Evolutionary conservation across 2,113 vertebrate species (phyloP), one percentile per base, ranked within the genome.

Genomic region (Takifugu bimaculatus): DNA sequence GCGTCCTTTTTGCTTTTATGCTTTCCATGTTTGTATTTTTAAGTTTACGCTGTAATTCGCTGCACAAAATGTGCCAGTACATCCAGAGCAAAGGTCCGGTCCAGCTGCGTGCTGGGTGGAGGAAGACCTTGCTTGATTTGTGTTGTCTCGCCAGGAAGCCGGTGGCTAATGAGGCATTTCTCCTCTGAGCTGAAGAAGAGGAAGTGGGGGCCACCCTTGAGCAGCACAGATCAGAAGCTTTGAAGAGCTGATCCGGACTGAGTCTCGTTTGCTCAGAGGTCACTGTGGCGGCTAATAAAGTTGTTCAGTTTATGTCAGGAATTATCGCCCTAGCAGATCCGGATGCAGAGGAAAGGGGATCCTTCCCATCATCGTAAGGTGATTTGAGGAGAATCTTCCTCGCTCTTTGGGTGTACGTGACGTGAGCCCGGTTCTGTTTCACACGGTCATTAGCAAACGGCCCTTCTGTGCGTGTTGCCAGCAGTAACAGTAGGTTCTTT

Each of bases 371-470:
- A 29, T 64, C 26, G 50, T 49, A n/a, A 26, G 63, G 53, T 39
- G 57, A 56, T 50, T 60, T 25, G 26, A 68, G 72, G 9, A 52
- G 61, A 72, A 67, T 70, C 61, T 32, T 1, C 63, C 50, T 20
- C 13, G 13, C 56, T 45, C 2, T 12, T 26, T 28, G 25, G 44
- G 48, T 54, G 71, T 76, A 78, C 20, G 20, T 20, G 61, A 81
- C 65, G 57, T 51, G 69, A 78, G 72, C 79, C 63, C 52, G 53
- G 56, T 77, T 81, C 61, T 60, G 57, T 81, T 81, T 77, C 76
- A 72, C 4, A 1, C 51, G 45, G 26, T 39, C 6, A 35, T 35
- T 35, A 35, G 35, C 35, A 39, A 39, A 39, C 9, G 3, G 1
- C 35, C 35, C 29, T 32, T 32, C 29, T 32, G 29, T 32, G 9